Evolutionary conservation across 2,888 invertebrate genomes (phyloP), one percentile per base, ranked within the genome.

Genomic region (Sthenelais limicola): DNA sequence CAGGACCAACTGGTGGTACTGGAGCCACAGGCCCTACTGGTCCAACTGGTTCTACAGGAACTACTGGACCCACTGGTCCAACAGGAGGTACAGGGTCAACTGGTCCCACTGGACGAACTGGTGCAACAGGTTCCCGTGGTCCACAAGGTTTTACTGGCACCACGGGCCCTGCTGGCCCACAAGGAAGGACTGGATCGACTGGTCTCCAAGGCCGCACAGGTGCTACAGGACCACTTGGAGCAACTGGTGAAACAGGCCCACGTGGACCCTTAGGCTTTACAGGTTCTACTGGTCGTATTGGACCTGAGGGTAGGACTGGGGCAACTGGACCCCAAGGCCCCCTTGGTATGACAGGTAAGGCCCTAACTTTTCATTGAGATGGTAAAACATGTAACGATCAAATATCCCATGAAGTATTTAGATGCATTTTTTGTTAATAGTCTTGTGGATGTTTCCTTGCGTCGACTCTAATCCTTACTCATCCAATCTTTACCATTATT

Each of bases 21-120:
- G 74, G 74, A 49, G 49, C 58, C 3, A 47, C 68, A 28, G 74
- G 74, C 33, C 38, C 33, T 21, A 72, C 68, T 30, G 74, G 74
- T 43, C 48, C 33, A 5, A 54, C 51, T 47, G 74, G 74, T 3
- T 58, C 21, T 30, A 35, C 52, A 35, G 73, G 73, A 51, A 51
- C 32, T n/a, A 54, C 71, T 47, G 74, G 74, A 12, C 24, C 43
- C 24, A 56, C 54, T 28, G 74, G 74, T 48, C 52, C 66, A 7
- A 18, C 33, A 38, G 74, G 74, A 52, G 52, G 48, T 0, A 67
- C 73, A 33, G 73, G 73, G 1, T 12, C 24, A n/a, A 49, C 54
- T 18, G 74, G 74, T 47, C 21, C 52, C 24, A 33, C 71, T 30
- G 76, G 75, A 43, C 51, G 48, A 47, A 58, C 67, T 12, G 75